Percentiles rank a stretch among this genome's conserved stretches.
Evolutionary conservation across 2,888 invertebrate species (phyloP).

Genomic region (Athripsodes cinereus): DNA sequence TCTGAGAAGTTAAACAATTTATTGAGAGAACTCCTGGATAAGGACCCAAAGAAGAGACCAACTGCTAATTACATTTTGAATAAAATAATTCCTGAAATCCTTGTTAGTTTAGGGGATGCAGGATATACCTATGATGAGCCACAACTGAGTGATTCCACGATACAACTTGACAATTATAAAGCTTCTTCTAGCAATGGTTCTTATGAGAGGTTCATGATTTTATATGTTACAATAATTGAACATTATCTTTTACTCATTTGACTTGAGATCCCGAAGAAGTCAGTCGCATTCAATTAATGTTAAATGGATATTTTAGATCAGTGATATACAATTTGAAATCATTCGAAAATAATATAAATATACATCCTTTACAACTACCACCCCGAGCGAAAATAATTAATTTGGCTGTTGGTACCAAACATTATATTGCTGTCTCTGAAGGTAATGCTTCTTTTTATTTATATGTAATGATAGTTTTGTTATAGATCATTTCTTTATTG

Average conservation of each 20-base stretch:
- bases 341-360: conserved; percentile 44
- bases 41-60: conserved; percentile 55
- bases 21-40: conserved; percentile 56
- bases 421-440: conserved; percentile 52
- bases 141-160: not conserved
- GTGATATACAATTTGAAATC: conserved; percentile 52
- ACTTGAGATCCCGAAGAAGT: too few species aligned
- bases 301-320: too few species aligned
- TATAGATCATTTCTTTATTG: too few species aligned
- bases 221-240: too few species aligned
- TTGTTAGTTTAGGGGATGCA: conserved; percentile 35
- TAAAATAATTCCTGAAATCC: conserved; percentile 45
- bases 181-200: too few species aligned
- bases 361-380: conserved; percentile 52
- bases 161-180: too few species aligned
- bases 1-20: conserved; percentile 57
- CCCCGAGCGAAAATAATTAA: conserved; percentile 45
- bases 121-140: conserved; percentile 20
- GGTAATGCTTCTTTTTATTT: too few species aligned
- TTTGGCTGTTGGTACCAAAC: conserved; percentile 52
- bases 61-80: conserved; percentile 55
- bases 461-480: too few species aligned
- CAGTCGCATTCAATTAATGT: too few species aligned
- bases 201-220: too few species aligned
- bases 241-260: too few species aligned